Base-by-base conservation (phyloP, 2,113 vertebrate genomes). In the Psittacus erithacus region DNA sequence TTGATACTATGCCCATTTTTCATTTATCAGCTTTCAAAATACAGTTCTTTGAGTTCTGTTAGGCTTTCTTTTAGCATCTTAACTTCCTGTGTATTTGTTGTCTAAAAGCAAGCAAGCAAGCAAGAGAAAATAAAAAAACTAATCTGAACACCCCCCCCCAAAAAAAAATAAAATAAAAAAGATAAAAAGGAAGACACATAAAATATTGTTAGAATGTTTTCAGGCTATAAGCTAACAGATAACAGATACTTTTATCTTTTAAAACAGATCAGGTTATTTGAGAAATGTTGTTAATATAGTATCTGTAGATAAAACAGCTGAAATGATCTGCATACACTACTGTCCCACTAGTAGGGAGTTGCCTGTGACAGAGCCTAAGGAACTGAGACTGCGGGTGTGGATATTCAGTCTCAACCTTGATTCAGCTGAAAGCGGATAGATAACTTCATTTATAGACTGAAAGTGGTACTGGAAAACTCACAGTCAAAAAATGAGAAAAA, bases 11-110 rank as follows among this genome's bases (percentile, higher is more conserved):
- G 95, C 91, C 94, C 75, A 67, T 93, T 96, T 97, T 95, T 95
- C 84, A 92, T 95, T 96, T 95, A 96, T 97, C 85, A 93, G 89
- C 87, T 96, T 97, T 95, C 91, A 93, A 69, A 96, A 83, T 43
- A 57, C 31, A 86, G 39, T 79, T 95, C 50, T 86, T 79, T 50
- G 57, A 77, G 59, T 94, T 91, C 90, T 96, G 90, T 75, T 93
- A 86, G 70, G 31, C 23, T 69, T 95, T 90, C 70, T 76, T 71
- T 86, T 71, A 92, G 39, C 86, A 57, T 39, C 53, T 96, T 97
- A 92, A 90, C 63, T 88, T 94, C 23, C 46, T 82, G 29, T 73
- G 43, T 85, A 47, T 87, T 73, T 20, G 4, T 4, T 41, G 44
- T 47, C 50, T 33, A 50, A 53, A 18, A 44, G 3, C 2, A 35